These are phyloP conservation scores for Peucedramus taeniatus DNA, from an alignment of 2,113 vertebrate species.

Conservation along the genomic window DNA sequence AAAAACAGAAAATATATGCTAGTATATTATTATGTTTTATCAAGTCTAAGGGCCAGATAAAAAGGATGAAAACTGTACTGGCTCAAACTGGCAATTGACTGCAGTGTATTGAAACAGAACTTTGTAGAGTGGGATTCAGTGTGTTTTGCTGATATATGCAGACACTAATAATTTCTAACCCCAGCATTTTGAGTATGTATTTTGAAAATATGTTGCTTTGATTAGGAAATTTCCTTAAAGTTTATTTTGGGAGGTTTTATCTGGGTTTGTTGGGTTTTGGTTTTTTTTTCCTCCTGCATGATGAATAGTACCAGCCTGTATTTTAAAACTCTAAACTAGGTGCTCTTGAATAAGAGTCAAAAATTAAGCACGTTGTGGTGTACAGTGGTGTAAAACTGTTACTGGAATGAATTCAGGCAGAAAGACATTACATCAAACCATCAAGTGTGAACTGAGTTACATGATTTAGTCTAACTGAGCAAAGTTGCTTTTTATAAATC, in stretches of 20 bases:
- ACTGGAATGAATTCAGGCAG: background rate
- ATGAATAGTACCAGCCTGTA: background rate
- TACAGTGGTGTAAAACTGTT: background rate
- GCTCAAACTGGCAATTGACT: background rate
- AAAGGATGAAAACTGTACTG: background rate
- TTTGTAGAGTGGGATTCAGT: background rate
- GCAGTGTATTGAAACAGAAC: background rate
- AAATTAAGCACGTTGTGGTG: background rate
- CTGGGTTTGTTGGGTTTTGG: fast-evolving
- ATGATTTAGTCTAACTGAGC: background rate
- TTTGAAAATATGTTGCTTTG: background rate
- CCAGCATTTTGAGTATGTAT: background rate
- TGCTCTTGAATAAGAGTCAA: background rate
- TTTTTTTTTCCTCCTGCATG: background rate
- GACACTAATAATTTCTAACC: background rate
- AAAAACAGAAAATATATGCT: background rate
- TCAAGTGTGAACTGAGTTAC: background rate
- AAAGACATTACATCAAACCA: background rate
- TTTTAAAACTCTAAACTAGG: background rate
- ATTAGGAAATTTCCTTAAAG: background rate
- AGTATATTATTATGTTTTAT: background rate
- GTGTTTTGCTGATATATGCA: background rate
- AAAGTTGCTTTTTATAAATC: background rate
- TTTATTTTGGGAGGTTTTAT: background rate
- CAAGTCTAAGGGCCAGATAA: background rate